Base-by-base conservation (phyloP, 2,888 invertebrate genomes). In the Sabatieria punctata region DNA sequence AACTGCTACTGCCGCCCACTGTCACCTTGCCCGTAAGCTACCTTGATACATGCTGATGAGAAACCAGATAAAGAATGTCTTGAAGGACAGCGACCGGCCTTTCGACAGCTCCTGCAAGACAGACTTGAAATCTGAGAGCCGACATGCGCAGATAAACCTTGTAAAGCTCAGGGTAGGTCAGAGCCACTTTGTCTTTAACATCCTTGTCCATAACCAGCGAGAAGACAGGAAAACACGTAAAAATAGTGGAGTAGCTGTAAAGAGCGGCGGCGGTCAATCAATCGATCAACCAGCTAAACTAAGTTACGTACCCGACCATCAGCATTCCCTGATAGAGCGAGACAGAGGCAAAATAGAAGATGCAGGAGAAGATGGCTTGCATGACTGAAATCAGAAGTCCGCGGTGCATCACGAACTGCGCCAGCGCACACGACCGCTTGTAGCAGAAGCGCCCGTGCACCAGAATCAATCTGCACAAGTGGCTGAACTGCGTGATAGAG, bases 61-160 rank as follows among this genome's bases (percentile, higher is more conserved):
- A 46, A 95, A 86, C 97, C 97, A 99, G 67, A 97, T 82, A 65
- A 89, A 95, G 70, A 99, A 99, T 0, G 93, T 97, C 70, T 97
- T 99, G 69, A 86, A 95, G 1, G 91, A 91, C 36, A 99, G 74
- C 55, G 93, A 89, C 46, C 95, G 75, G 24, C 97, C 97, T 73
- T 91, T 95, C 1, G 85, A 82, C 15, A 99, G 71, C 64, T 95
- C 91, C 67, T n/a, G n/a, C n/a, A n/a, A n/a, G n/a, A n/a, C n/a
- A n/a, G n/a, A n/a, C n/a, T n/a, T n/a, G n/a, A n/a, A n/a, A n/a
- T n/a, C n/a, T n/a, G n/a, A n/a, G n/a, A n/a, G n/a, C n/a, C n/a
- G n/a, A n/a, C n/a, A n/a, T n/a, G n/a, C n/a, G n/a, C n/a, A n/a
- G n/a, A n/a, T n/a, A n/a, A n/a, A n/a, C n/a, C n/a, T 93, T 93